phyloP scores from a whole-genome alignment of 2,797 vertebrate genomes.

The Cryptoprocta ferox region DNA sequence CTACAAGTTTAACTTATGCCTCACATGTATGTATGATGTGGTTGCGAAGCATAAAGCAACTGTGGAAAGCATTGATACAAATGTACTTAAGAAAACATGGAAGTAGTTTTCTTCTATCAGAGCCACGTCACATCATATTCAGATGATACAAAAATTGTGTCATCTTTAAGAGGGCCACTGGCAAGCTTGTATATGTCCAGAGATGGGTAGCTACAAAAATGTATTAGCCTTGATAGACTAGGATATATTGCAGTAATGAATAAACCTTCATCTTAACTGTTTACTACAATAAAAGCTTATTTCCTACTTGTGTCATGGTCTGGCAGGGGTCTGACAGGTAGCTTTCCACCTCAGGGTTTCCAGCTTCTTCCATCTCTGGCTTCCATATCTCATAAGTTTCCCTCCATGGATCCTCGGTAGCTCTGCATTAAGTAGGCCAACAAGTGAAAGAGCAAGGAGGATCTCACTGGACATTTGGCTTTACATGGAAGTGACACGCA shows the following conservation, averaged over 20 bases:
- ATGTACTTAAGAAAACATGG: background rate
- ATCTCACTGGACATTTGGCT: background rate
- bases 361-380: background rate
- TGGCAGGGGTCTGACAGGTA: background rate
- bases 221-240: background rate
- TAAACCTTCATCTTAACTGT: background rate
- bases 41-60: background rate
- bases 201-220: background rate
- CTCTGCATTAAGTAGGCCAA: background rate
- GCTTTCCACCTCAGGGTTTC: background rate
- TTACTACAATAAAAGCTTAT: background rate
- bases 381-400: background rate
- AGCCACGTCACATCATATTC: background rate
- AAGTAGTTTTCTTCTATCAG: background rate
- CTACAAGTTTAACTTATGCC: background rate
- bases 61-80: background rate
- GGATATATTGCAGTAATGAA: background rate
- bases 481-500: background rate
- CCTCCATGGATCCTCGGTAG: background rate
- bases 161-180: background rate
- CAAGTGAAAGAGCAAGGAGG: background rate
- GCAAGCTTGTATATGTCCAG: background rate
- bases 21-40: background rate
- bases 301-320: background rate
- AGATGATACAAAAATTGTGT: background rate